Evolutionary conservation across 2,797 vertebrate species (phyloP).

Genomic region (Arrhamphus sclerolepis): DNA sequence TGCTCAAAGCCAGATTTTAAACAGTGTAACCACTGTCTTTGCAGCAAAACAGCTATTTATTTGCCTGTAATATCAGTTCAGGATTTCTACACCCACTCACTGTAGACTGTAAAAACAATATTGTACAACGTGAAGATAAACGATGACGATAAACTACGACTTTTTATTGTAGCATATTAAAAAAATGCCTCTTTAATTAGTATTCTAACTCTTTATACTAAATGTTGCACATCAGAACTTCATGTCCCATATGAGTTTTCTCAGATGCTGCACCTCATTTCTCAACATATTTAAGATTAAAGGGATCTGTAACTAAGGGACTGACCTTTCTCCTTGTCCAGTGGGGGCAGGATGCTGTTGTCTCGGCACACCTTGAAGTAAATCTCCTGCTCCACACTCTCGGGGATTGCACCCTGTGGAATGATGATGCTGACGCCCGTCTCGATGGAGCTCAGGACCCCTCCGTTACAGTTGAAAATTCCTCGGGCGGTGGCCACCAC

Average conservation of each 20-base stretch:
- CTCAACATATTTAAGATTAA: constrained; percentile 6
- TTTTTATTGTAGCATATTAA: not conserved
- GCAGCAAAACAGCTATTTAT: not conserved
- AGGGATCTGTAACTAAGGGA: constrained; percentile 3
- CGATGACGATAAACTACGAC: no score
- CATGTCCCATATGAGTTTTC: not conserved
- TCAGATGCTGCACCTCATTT: constrained; percentile 2
- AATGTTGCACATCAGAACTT: not conserved
- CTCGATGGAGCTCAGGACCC: constrained; percentile 97
- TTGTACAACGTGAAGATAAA: constrained; percentile 1
- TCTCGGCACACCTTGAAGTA: constrained; percentile 99
- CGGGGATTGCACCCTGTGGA: constrained; percentile 96
- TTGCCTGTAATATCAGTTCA: constrained; percentile 1
- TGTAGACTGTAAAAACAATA: not conserved
- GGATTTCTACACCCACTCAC: not conserved
- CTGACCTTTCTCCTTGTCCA: constrained; percentile 99
- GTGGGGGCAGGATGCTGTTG: constrained; percentile 97
- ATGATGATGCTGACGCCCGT: constrained; percentile 99
- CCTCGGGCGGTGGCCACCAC: constrained; percentile 97
- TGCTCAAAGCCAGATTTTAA: not conserved
- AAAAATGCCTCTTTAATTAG: constrained; percentile 1
- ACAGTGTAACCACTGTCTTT: not conserved
- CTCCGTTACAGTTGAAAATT: constrained; percentile 96
- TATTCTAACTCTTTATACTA: not conserved
- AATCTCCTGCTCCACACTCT: constrained; percentile 97